Conservation (phyloP, 2,888 invertebrate species). For the Cheilosia grossa region DNA sequence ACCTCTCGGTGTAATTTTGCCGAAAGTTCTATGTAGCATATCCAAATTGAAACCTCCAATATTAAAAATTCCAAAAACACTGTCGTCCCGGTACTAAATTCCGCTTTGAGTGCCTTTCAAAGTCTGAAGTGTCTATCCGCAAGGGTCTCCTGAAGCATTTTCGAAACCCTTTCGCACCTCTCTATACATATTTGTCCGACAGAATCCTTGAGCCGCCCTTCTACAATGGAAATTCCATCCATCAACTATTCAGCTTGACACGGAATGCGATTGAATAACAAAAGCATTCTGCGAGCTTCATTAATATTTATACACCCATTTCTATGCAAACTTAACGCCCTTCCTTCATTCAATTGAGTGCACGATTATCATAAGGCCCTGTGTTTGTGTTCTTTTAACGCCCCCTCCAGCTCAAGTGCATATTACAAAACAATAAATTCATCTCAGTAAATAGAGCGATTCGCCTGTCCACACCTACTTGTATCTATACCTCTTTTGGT, state of each 20-base stretch:
- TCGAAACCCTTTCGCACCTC: background rate
- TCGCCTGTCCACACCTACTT: background rate
- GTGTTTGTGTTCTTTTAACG: background rate
- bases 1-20: too few relatives aligned
- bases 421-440: constrained; percentile 39
- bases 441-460: constrained; percentile 16
- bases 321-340: constrained; percentile 14
- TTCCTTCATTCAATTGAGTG: constrained; percentile 20
- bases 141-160: background rate
- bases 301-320: constrained; percentile 40
- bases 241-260: constrained; percentile 24
- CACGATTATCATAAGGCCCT: constrained; percentile 14
- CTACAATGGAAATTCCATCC: background rate
- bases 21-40: too few relatives aligned
- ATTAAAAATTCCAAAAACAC: background rate
- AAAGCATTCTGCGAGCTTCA: constrained; percentile 23
- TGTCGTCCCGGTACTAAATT: background rate
- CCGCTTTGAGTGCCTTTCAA: background rate
- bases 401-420: constrained; percentile 1
- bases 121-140: background rate
- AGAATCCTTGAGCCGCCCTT: background rate
- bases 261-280: constrained; percentile 19
- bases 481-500: background rate
- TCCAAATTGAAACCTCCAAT: too few relatives aligned
- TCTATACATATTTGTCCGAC: too few relatives aligned